Evolutionary conservation across 2,113 vertebrate genomes (phyloP).

Genomic region (Toxotes chatareus): DNA sequence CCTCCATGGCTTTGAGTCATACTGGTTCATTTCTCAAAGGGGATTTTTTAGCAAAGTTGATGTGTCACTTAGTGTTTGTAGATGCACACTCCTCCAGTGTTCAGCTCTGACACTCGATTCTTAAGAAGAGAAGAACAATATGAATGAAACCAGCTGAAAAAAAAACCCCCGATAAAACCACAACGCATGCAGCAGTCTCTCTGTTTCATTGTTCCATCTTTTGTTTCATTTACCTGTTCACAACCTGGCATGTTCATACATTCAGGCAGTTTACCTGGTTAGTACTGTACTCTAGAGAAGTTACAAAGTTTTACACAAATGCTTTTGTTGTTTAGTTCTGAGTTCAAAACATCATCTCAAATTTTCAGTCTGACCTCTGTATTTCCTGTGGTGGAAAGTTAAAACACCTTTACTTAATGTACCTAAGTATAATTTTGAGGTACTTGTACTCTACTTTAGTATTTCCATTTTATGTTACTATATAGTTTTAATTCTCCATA

Average conservation of each 20-base stretch:
- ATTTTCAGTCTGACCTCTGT: not conserved
- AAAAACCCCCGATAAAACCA: slow-evolving; percentile 19
- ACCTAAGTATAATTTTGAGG: too few relatives aligned
- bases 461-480: too few relatives aligned
- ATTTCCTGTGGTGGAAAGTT: not conserved
- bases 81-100: not conserved
- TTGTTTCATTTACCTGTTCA: too few relatives aligned
- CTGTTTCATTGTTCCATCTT: not conserved
- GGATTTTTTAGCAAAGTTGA: slow-evolving; percentile 4
- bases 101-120: not conserved
- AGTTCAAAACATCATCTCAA: too few relatives aligned
- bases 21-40: not conserved
- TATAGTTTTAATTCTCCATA: too few relatives aligned
- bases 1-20: slow-evolving; percentile 55
- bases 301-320: too few relatives aligned
- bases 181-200: not conserved
- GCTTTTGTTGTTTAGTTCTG: too few relatives aligned
- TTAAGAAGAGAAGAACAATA: not conserved
- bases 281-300: not conserved
- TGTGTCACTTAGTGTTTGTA: not conserved
- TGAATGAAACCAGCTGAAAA: not conserved
- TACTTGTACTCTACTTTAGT: too few relatives aligned
- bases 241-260: not conserved
- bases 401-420: not conserved
- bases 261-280: not conserved